Evolutionary conservation across 2,113 vertebrate species (phyloP).

Genomic region (Calcarius ornatus): DNA sequence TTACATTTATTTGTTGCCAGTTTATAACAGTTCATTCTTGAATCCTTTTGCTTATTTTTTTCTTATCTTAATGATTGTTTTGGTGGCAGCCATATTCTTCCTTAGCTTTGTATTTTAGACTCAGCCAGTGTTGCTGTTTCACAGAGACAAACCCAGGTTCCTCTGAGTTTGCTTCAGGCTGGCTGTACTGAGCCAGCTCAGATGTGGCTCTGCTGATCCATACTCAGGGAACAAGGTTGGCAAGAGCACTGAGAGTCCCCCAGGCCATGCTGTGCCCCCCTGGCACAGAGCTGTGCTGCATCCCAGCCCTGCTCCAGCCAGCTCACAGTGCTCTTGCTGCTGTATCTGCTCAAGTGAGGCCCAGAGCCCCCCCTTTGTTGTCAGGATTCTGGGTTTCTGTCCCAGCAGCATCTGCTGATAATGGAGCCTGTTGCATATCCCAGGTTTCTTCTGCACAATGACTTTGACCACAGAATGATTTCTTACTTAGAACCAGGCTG

Average conservation of each 20-base stretch:
- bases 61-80: background rate
- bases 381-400: background rate
- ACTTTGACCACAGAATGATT: background rate
- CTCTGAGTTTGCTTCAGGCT: background rate
- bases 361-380: background rate
- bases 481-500: background rate
- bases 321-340: background rate
- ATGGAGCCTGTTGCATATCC: background rate
- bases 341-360: background rate
- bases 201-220: background rate
- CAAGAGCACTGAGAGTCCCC: background rate
- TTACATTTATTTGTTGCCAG: background rate
- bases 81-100: background rate
- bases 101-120: background rate
- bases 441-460: background rate
- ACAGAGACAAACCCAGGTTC: background rate
- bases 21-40: background rate
- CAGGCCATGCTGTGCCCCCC: background rate
- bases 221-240: background rate
- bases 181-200: background rate
- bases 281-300: background rate
- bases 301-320: background rate
- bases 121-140: background rate
- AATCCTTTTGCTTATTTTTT: background rate
- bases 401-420: background rate